These are phyloP conservation scores for Invenusta paracnida DNA, from an alignment of 2,888 invertebrate species.

Conservation along the genomic window DNA sequence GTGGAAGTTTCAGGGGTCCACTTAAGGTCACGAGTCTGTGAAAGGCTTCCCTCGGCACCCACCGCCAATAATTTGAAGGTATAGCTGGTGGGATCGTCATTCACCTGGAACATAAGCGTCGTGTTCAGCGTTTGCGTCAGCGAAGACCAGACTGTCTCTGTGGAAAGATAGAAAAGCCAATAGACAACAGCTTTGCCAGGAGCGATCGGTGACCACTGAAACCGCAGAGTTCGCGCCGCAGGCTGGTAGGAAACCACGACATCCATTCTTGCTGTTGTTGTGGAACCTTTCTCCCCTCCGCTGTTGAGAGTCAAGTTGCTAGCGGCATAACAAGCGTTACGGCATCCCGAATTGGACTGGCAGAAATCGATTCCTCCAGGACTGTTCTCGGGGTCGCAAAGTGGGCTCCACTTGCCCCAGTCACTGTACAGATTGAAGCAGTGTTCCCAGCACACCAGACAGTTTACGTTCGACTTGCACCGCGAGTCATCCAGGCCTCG, in stretches of 20 bases:
- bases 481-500: neutral
- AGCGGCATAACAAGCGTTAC: neutral
- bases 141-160: neutral
- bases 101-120: neutral
- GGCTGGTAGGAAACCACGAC: neutral
- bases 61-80: neutral
- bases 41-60: neutral
- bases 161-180: neutral
- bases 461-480: neutral
- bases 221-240: neutral
- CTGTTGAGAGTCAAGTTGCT: neutral
- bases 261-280: neutral
- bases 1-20: neutral
- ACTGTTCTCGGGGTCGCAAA: no score
- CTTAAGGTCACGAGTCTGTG: neutral
- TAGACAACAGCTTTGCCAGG: neutral
- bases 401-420: neutral
- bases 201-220: neutral
- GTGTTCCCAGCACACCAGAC: neutral
- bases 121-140: neutral
- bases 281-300: neutral
- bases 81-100: neutral
- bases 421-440: neutral
- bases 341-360: neutral
- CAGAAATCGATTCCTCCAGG: neutral